These are phyloP conservation scores for Melanocharis versteri DNA, from an alignment of 2,113 vertebrate genomes.

Conservation along the genomic window DNA sequence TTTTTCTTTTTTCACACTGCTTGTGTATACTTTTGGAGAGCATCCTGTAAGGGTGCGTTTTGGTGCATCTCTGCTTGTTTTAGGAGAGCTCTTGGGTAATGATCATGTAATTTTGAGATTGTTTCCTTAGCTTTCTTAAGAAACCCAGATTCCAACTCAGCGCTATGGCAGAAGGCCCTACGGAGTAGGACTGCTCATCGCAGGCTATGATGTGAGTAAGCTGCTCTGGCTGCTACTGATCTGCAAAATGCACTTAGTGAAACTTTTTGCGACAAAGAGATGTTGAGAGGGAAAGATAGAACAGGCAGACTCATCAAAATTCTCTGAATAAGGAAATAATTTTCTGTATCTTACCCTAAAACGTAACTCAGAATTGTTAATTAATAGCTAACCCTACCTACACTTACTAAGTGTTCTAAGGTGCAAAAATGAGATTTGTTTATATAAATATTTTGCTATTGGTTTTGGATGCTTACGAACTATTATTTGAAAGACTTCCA, in stretches of 20 bases:
- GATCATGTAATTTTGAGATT: background rate
- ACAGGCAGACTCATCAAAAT: background rate
- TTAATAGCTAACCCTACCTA: background rate
- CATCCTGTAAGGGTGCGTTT: background rate
- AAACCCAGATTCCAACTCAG: conserved; percentile 98
- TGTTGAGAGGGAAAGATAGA: background rate
- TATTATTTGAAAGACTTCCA: background rate
- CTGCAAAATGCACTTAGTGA: background rate
- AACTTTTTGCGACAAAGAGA: background rate
- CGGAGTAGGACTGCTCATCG: conserved; percentile 95
- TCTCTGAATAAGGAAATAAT: background rate
- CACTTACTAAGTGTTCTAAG: background rate
- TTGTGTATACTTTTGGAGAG: background rate
- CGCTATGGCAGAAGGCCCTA: conserved; percentile 94
- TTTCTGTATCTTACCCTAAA: background rate
- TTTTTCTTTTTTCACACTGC: background rate
- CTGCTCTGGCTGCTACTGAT: background rate
- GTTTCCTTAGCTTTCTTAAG: conserved; percentile 76
- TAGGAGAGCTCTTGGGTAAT: background rate
- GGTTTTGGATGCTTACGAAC: background rate
- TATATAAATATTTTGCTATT: background rate
- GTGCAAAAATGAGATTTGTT: background rate
- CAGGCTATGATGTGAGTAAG: conserved; percentile 91
- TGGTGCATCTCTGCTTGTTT: background rate
- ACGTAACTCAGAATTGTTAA: background rate